Evolutionary conservation across 1,140 invertebrate genomes (phyloP).

Genomic region (Tetramorium simillimum): DNA sequence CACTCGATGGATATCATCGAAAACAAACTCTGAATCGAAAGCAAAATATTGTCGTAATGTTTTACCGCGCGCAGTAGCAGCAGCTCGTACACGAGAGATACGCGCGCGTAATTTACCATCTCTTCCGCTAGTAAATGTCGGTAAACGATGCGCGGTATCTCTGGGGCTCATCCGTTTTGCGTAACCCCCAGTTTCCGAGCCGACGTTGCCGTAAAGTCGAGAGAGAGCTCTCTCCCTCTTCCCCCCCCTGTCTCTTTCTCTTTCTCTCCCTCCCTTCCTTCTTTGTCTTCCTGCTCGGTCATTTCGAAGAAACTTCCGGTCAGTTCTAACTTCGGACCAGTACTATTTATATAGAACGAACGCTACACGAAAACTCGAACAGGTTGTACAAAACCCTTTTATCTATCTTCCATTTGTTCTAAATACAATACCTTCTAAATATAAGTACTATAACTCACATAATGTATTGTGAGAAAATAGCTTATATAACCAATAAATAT

Average conservation of each 20-base stretch:
- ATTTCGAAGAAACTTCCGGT: constrained; percentile 46
- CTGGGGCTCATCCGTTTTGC: constrained; percentile 30
- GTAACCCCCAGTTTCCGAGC: constrained; percentile 26
- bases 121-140: constrained; percentile 41
- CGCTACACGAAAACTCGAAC: constrained; percentile 12
- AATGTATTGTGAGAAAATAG: neutral
- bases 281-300: neutral
- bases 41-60: constrained; percentile 48
- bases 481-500: neutral
- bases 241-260: neutral
- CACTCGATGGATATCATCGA: constrained; percentile 12
- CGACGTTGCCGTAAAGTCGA: constrained; percentile 28
- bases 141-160: constrained; percentile 45
- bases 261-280: neutral
- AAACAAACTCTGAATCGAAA: constrained; percentile 34
- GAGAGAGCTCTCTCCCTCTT: neutral
- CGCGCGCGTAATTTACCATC: constrained; percentile 48
- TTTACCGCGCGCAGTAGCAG: neutral
- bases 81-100: constrained; percentile 17
- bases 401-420: neutral
- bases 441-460: neutral
- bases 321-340: constrained; percentile 35
- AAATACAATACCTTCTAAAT: neutral
- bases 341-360: neutral
- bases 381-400: constrained; percentile 13